Percentiles rank a stretch among this genome's conserved stretches.
Conservation (phyloP, 2,113 vertebrate genomes). For the Bubo scandiacus region DNA sequence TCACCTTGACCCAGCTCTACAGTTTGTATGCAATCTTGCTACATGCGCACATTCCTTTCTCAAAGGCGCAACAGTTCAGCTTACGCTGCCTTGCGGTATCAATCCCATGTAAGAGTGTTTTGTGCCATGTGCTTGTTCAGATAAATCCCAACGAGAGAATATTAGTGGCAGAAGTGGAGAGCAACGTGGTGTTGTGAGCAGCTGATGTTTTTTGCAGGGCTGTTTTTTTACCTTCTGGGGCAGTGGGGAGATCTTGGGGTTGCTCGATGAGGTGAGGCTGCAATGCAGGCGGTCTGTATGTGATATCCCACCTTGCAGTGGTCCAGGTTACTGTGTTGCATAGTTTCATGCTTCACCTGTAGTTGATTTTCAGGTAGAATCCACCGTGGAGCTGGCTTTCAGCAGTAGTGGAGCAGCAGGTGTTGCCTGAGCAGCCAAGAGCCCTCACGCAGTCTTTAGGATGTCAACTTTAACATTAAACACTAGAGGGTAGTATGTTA, state of each 20-base stretch:
- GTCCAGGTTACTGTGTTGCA: fast-evolving
- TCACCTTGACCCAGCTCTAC: not conserved
- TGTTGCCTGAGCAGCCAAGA: not conserved
- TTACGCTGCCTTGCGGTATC: not conserved
- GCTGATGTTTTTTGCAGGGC: not conserved
- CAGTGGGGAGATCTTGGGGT: fast-evolving
- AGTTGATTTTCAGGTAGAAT: not conserved
- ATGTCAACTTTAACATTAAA: not conserved
- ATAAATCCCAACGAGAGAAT: not conserved
- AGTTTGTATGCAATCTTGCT: not conserved
- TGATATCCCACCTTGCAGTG: fast-evolving
- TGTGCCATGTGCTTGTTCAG: fast-evolving
- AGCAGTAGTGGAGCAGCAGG: not conserved
- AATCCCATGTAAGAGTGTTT: not conserved
- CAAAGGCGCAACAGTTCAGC: not conserved
- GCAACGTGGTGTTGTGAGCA: not conserved
- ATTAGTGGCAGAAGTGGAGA: not conserved
- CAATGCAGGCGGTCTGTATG: not conserved
- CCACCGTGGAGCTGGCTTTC: not conserved
- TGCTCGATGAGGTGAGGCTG: not conserved
- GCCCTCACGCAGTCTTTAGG: not conserved
- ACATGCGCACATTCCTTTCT: fast-evolving
- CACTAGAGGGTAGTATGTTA: constrained; percentile 57
- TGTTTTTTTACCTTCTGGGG: not conserved
- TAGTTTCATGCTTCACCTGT: not conserved